Percentiles rank a stretch among this genome's conserved stretches.
Evolutionary conservation across 2,113 vertebrate species (phyloP).

Genomic region (Protomyctophum bolini): DNA sequence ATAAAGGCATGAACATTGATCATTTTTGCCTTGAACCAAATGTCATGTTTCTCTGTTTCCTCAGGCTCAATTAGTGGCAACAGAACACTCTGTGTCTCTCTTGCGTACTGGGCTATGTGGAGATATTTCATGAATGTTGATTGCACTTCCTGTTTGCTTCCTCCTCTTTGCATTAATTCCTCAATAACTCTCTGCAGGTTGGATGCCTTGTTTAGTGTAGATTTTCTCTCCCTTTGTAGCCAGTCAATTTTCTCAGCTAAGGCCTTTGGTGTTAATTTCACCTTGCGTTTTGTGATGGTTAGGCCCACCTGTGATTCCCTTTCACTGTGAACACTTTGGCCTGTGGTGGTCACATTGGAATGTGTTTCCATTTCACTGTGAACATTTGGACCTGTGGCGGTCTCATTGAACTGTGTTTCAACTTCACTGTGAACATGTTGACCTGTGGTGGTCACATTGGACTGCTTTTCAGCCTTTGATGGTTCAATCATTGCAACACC

Average conservation of each 20-base stretch:
- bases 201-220: not conserved
- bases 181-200: not conserved
- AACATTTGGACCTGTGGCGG: too few relatives aligned
- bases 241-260: not conserved
- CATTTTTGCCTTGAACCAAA: slow-evolving; percentile 1
- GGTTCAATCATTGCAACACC: too few relatives aligned
- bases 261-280: not conserved
- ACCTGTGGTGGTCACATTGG: too few relatives aligned
- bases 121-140: not conserved
- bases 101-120: not conserved
- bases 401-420: too few relatives aligned
- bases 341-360: not conserved
- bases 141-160: not conserved
- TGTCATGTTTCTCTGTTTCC: not conserved
- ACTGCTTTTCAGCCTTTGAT: not conserved
- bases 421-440: too few relatives aligned
- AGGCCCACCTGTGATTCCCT: not conserved
- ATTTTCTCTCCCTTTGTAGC: not conserved
- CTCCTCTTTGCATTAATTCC: not conserved
- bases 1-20: not conserved
- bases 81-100: not conserved
- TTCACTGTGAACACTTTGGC: not conserved
- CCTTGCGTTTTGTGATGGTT: not conserved
- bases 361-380: too few relatives aligned
- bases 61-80: not conserved